These are phyloP conservation scores for Lasiommata megera DNA, from an alignment of 2,888 invertebrate genomes.

Conservation along the genomic window DNA sequence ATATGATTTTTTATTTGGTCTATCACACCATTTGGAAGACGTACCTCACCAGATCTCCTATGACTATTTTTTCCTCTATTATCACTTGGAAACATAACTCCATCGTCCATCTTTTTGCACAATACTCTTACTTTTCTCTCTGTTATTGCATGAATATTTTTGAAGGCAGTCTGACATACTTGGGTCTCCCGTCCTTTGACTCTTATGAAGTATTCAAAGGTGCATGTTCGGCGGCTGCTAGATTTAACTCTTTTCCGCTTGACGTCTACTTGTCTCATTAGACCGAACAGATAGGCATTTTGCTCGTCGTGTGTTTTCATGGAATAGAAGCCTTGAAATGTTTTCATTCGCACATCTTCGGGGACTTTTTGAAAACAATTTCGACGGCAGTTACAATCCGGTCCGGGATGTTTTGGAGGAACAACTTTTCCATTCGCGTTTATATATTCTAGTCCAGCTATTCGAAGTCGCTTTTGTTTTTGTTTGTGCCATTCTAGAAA, in stretches of 20 bases:
- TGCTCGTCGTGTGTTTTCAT: slow-evolving; percentile 82
- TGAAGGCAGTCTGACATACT: slow-evolving; percentile 81
- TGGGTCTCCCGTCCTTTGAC: slow-evolving; percentile 79
- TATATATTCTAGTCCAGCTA: slow-evolving; percentile 79
- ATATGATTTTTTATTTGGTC: slow-evolving; percentile 80
- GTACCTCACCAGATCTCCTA: slow-evolving; percentile 72
- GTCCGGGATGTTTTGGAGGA: slow-evolving; percentile 76
- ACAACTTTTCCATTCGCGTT: slow-evolving; percentile 81
- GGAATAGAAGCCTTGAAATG: slow-evolving; percentile 79
- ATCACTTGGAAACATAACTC: slow-evolving; percentile 80
- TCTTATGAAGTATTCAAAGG: slow-evolving; percentile 80
- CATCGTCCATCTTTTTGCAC: slow-evolving; percentile 82
- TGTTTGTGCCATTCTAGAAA: slow-evolving; percentile 82
- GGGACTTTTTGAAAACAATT: slow-evolving; percentile 77
- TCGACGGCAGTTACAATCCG: slow-evolving; percentile 78
- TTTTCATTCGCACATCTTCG: slow-evolving; percentile 71
- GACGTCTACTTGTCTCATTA: slow-evolving; percentile 81
- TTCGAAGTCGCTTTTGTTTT: slow-evolving; percentile 78
- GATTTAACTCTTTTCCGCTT: slow-evolving; percentile 79
- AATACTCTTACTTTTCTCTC: slow-evolving; percentile 80
- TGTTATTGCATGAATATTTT: slow-evolving; percentile 81
- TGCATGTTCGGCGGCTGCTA: slow-evolving; percentile 78
- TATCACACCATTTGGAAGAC: slow-evolving; percentile 70
- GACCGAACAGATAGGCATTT: slow-evolving; percentile 80
- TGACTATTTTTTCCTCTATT: slow-evolving; percentile 80